Evolutionary conservation across 2,113 vertebrate species (phyloP), one percentile per base, ranked within the genome.

Genomic region (Peromyscus californicus): DNA sequence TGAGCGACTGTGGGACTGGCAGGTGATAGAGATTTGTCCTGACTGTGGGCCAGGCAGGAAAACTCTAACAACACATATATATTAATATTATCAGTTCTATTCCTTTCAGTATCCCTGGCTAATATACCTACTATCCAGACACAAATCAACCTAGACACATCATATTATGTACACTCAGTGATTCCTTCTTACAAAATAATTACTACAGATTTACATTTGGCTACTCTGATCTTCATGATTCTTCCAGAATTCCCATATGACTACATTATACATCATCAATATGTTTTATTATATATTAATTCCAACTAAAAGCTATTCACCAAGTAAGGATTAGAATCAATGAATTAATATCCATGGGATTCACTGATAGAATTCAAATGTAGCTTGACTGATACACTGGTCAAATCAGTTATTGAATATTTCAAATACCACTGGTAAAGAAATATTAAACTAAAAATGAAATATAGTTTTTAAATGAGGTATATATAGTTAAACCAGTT

Each of bases 401-500:
- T 39, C 86, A n/a, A 76, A 74, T 51, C 24, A 92, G 33, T 67
- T 90, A 94, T 33, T 93, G n/a, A 42, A 57, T 26, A 65, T 91
- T 91, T 74, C 54, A 75, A 29, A 89, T 36, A 4, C 26, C 7
- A n/a, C 4, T 42, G 11, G 0, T 95, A 54, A 26, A 93, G 21
- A 67, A 16, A 42, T 0, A 90, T 65, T 69, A 33, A 12, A 16
- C 29, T 85, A 82, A 95, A 82, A 82, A 26, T 19, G 61, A 51
- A 83, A 15, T 26, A 63, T 39, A 87, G 57, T 59, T 76, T 76
- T 16, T 69, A 95, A 95, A 72, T 94, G 19, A 97, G 22, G 6
- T 65, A 79, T 33, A 7, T 45, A 22, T 42, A 86, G 6, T 31
- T 42, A 61, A 61, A 33, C 24, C n/a, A n/a, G n/a, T 78, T 48